Conservation (phyloP, 2,113 vertebrate genomes). For the Melanerpes aurifrons region DNA sequence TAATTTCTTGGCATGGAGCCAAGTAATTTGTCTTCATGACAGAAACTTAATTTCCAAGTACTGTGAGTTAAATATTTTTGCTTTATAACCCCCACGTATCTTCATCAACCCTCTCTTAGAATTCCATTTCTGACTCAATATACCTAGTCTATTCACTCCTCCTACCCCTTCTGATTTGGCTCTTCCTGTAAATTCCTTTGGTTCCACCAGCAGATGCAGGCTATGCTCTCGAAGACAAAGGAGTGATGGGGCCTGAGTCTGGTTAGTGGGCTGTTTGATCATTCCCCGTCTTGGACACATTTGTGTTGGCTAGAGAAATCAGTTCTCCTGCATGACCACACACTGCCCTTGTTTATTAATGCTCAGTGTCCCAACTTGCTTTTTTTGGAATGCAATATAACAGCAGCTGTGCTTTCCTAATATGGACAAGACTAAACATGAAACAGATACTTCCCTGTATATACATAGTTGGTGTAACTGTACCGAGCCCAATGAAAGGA, state of each 20-base stretch:
- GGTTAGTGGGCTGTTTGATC: conserved; percentile 24
- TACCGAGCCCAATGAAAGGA: background rate
- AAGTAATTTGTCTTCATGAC: background rate
- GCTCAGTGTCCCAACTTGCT: conserved; percentile 7
- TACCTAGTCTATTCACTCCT: background rate
- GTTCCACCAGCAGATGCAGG: conserved; percentile 43
- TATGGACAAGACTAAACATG: conserved; percentile 26
- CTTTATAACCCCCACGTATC: background rate
- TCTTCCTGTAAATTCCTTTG: conserved; percentile 9
- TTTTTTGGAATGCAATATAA: background rate
- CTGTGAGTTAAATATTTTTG: background rate
- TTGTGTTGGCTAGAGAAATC: background rate
- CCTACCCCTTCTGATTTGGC: background rate
- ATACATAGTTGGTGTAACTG: background rate
- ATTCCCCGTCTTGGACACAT: background rate
- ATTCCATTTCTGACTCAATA: background rate
- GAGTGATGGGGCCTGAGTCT: conserved; percentile 23
- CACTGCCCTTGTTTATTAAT: background rate
- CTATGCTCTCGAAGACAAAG: conserved; percentile 20
- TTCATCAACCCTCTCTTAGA: background rate
- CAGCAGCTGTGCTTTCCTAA: conserved; percentile 22
- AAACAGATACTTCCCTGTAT: background rate
- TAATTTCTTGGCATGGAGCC: background rate
- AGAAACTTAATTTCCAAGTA: background rate
- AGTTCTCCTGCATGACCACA: background rate